Conservation (phyloP, 1,140 invertebrate genomes). For the Macrostomum lignano region DNA sequence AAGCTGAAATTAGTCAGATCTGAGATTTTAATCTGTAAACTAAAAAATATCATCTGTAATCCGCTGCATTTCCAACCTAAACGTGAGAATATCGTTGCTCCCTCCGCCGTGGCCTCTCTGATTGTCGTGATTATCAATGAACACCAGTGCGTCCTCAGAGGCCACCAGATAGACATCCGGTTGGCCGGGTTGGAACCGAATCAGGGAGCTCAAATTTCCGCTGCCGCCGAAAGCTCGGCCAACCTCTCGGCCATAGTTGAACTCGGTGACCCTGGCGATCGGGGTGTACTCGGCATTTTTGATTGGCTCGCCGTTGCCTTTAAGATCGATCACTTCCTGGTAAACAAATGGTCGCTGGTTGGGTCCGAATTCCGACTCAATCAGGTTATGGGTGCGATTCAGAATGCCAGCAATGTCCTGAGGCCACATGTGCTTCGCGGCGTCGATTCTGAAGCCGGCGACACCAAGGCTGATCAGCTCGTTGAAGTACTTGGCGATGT, state of each 20-base stretch:
- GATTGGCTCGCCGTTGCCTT: slow-evolving; percentile 39
- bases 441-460: slow-evolving; percentile 33
- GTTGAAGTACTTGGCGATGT: slow-evolving; percentile 36
- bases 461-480: slow-evolving; percentile 42
- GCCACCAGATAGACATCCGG: no score
- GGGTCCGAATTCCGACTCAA: background rate
- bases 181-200: no score
- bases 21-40: no score
- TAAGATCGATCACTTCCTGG: background rate
- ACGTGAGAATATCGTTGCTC: no score
- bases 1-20: no score
- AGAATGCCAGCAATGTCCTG: slow-evolving; percentile 6
- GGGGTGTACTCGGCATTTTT: slow-evolving; percentile 21
- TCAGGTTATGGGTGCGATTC: slow-evolving; percentile 6
- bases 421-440: slow-evolving; percentile 8
- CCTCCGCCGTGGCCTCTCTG: slow-evolving; percentile 11
- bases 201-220: slow-evolving; percentile 12
- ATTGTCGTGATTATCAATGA: slow-evolving; percentile 21
- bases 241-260: slow-evolving; percentile 41
- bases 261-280: no score
- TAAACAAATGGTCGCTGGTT: slow-evolving; percentile 1
- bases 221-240: slow-evolving; percentile 21
- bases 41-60: no score
- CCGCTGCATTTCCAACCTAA: no score
- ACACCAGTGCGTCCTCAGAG: slow-evolving; percentile 15